Evolutionary conservation across 2,797 vertebrate species (phyloP).

Genomic region (Ceyx erithaca): DNA sequence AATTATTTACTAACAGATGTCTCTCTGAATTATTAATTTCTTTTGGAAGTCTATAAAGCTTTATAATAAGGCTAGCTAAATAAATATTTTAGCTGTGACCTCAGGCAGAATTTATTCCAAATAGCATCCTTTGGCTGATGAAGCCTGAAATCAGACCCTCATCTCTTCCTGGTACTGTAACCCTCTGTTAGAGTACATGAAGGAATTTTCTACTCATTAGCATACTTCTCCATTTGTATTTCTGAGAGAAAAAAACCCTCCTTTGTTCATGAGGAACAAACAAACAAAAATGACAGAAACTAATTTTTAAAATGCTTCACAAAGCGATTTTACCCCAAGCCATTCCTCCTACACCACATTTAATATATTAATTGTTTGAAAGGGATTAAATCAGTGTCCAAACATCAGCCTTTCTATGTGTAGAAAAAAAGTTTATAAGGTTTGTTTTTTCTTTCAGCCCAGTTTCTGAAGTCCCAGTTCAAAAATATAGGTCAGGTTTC

Average conservation of each 20-base stretch:
- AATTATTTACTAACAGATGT: constrained; percentile 15
- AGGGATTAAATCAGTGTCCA: not conserved
- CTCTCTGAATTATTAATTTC: constrained; percentile 7
- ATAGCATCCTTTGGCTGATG: not conserved
- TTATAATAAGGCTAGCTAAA: constrained; percentile 13
- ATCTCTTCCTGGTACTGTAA: not conserved
- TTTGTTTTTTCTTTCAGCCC: not conserved
- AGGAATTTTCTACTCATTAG: not conserved
- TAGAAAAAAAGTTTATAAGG: not conserved
- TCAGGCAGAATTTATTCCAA: not conserved
- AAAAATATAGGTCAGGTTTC: constrained; percentile 32
- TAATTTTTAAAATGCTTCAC: not conserved
- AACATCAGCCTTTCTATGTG: not conserved
- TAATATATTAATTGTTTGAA: not conserved
- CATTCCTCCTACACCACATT: not conserved
- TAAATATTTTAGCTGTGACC: not conserved
- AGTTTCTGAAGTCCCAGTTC: constrained; percentile 7
- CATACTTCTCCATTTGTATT: not conserved
- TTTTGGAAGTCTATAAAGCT: not conserved
- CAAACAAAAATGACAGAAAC: not conserved
- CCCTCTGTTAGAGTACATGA: not conserved
- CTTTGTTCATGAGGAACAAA: not conserved
- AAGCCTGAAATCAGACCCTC: not conserved
- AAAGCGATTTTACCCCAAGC: not conserved
- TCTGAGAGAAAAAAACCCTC: not conserved